phyloP scores from a whole-genome alignment of 1,140 invertebrate genomes.

The Ruditapes philippinarum region DNA sequence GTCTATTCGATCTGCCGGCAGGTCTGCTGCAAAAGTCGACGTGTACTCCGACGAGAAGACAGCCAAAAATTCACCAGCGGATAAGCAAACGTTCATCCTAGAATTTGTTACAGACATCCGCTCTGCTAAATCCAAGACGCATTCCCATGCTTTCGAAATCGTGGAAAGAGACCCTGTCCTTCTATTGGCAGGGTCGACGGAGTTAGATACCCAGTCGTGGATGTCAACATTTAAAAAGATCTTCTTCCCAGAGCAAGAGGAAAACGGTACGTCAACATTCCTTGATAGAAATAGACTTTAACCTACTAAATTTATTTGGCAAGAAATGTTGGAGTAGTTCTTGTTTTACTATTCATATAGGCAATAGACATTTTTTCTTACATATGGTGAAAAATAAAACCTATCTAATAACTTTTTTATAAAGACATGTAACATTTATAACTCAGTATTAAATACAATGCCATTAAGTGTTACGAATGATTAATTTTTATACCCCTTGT shows the following conservation, averaged over 20 bases:
- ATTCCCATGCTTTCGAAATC: conserved; percentile 75
- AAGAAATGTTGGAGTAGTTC: too few relatives aligned
- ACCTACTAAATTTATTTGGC: too few relatives aligned
- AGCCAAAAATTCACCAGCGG: conserved; percentile 28
- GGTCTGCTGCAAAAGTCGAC: conserved; percentile 72
- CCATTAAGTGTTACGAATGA: too few relatives aligned
- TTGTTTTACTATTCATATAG: too few relatives aligned
- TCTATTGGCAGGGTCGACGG: conserved; percentile 68
- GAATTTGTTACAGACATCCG: conserved; percentile 74
- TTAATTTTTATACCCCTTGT: too few relatives aligned
- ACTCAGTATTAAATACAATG: too few relatives aligned
- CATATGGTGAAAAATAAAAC: too few relatives aligned
- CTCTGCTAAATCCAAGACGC: conserved; percentile 74
- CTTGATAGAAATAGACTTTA: too few relatives aligned
- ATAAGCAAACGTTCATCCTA: conserved; percentile 75
- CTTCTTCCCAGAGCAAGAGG: conserved; percentile 66
- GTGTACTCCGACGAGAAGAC: conserved; percentile 69
- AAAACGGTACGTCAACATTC: conserved; percentile 64
- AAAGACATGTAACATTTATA: too few relatives aligned
- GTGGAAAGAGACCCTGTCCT: conserved; percentile 72
- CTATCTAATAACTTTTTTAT: too few relatives aligned
- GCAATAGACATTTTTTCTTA: too few relatives aligned
- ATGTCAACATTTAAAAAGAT: conserved; percentile 71
- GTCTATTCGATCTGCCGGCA: conserved; percentile 69
- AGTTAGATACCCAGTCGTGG: conserved; percentile 74